A percentile compares a stretch with the other conserved stretches of the same genome.
Conservation (phyloP, 2,888 invertebrate species). For the Cryptops parisi region DNA sequence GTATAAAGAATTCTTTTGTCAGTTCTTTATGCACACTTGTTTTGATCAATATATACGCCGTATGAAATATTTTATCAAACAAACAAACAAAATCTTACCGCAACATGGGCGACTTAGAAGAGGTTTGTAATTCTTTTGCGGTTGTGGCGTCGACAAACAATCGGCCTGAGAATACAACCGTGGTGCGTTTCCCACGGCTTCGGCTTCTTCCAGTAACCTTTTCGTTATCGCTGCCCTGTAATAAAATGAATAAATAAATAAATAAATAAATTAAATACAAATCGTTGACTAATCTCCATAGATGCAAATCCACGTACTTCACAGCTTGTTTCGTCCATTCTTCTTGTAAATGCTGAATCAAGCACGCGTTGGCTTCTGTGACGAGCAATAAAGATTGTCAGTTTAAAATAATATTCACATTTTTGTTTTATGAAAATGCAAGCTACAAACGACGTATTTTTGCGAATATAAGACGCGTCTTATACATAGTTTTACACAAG, state of each 20-base stretch:
- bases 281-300: no score
- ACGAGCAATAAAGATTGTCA: background rate
- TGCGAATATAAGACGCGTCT: no score
- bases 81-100: constrained; percentile 42
- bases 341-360: constrained; percentile 41
- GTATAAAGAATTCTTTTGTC: constrained; percentile 20
- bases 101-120: constrained; percentile 59
- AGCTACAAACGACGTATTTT: background rate
- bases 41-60: no score
- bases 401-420: background rate
- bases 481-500: no score
- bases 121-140: constrained; percentile 53
- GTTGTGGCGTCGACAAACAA: constrained; percentile 29
- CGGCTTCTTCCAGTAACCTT: constrained; percentile 42
- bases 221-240: constrained; percentile 33
- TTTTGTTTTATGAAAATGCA: background rate
- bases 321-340: constrained; percentile 57
- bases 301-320: constrained; percentile 45
- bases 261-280: background rate
- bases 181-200: no score
- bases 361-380: background rate
- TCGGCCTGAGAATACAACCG: background rate
- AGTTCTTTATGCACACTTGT: no score
- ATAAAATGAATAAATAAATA: constrained; percentile 14
- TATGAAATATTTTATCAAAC: no score